Evolutionary conservation across 2,888 invertebrate genomes (phyloP).

Genomic region (Macroteleia sp.): DNA sequence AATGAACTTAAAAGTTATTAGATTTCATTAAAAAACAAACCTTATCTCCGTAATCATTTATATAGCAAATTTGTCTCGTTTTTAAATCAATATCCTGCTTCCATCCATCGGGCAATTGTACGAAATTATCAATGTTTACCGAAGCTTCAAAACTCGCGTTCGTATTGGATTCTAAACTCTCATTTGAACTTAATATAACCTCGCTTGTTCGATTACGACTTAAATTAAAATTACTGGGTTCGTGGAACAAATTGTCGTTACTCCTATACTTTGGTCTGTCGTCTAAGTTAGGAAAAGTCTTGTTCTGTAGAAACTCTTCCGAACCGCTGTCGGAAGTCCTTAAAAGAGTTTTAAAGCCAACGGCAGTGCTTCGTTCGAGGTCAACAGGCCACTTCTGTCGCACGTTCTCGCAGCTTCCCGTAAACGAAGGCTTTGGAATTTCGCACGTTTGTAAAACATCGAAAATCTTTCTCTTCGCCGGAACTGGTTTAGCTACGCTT

Average conservation of each 20-base stretch:
- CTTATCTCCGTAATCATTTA: conserved; percentile 85
- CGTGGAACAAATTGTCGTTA: conserved; percentile 57
- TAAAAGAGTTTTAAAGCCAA: conserved; percentile 73
- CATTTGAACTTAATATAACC: conserved; percentile 72
- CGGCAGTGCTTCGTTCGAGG: conserved; percentile 75
- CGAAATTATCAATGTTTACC: conserved; percentile 68
- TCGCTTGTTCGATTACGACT: conserved; percentile 69
- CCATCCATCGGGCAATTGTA: conserved; percentile 84
- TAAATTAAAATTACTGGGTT: conserved; percentile 14
- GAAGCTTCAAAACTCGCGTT: conserved; percentile 69
- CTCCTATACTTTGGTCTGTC: conserved; percentile 53
- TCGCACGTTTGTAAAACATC: conserved; percentile 13
- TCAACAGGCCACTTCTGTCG: conserved; percentile 64
- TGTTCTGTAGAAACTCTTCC: conserved; percentile 75
- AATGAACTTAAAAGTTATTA: background rate
- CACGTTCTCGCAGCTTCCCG: conserved; percentile 38
- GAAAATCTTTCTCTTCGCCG: conserved; percentile 16
- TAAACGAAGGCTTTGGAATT: background rate
- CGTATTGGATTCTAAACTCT: conserved; percentile 69
- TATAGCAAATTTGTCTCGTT: conserved; percentile 84
- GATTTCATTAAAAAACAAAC: conserved; percentile 73
- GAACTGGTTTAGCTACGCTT: conserved; percentile 18
- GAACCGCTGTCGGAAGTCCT: conserved; percentile 76
- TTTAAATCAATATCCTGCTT: conserved; percentile 80
- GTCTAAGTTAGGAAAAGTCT: conserved; percentile 68